Base-by-base conservation (phyloP, 2,888 invertebrate genomes). In the Hirudinaria manillensis region DNA sequence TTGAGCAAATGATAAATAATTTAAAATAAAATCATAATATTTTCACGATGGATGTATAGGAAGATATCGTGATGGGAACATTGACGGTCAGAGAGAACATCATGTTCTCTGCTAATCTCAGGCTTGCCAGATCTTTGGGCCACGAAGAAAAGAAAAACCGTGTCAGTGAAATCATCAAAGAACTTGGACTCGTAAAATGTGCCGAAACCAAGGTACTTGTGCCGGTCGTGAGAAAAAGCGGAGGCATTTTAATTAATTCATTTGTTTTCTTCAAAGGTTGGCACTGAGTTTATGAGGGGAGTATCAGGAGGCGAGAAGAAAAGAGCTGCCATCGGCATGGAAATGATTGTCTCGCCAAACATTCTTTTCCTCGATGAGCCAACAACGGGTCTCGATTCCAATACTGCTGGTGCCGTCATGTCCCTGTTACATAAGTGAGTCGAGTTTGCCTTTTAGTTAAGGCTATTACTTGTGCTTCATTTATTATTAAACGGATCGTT, bases 221-320 rank as follows among this genome's bases (percentile, higher is more conserved):
- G 77, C 3, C 4, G 24, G 6, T 24, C n/a, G 72, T 36, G 55
- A 36, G 0, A 19, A 38, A 68, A 66, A 13, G 53, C 53, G 53
- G 53, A 13, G 13, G 53, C 7, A 27, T 61, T 61, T 61, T 19
- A 6, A 7, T 56, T 61, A 21, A 24, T 21, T 21, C 21, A 27
- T 61, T 61, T 7, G 6, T 61, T 61, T 19, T 61, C 61, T 61
- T 27, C 16, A 10, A 76, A 84, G 84, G 82, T 83, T 51, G 85
- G 85, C 0, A 85, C 81, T 76, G 84, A 84, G 78, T 84, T 85
- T 71, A 83, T 84, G 32, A 80, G 85, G 10, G 85, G 85, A 24
- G 82, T 85, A n/a, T 85, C 85, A 4, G 85, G 85, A 51, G 85
- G 85, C 51, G 85, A 85, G 79, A 79, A 84, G 70, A 85, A 85